These are phyloP conservation scores for Orthosia cruda DNA, from an alignment of 2,888 invertebrate species.

Conservation along the genomic window DNA sequence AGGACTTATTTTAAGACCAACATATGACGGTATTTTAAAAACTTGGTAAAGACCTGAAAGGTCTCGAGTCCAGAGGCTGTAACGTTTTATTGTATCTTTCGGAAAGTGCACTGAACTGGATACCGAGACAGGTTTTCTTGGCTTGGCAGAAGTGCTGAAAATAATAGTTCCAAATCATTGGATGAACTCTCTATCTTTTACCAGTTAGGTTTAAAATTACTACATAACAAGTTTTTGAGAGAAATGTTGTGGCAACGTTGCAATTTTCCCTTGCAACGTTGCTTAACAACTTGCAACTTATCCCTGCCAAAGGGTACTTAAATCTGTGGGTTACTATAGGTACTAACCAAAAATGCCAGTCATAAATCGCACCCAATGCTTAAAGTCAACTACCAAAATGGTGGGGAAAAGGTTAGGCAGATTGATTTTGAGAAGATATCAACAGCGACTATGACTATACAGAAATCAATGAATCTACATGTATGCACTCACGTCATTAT, in stretches of 20 bases:
- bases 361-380: too few relatives aligned
- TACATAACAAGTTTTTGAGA: too few relatives aligned
- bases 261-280: too few relatives aligned
- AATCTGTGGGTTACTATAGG: too few relatives aligned
- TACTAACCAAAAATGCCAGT: too few relatives aligned
- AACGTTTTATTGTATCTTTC: conserved; percentile 70
- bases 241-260: too few relatives aligned
- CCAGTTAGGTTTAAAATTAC: background rate
- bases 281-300: too few relatives aligned
- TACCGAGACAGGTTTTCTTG: conserved; percentile 67
- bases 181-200: background rate
- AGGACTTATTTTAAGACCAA: conserved; percentile 8
- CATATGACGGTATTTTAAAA: conserved; percentile 81
- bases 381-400: too few relatives aligned
- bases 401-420: too few relatives aligned
- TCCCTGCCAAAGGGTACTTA: too few relatives aligned
- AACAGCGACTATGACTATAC: background rate
- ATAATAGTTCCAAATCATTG: background rate
- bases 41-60: conserved; percentile 82
- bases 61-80: conserved; percentile 82
- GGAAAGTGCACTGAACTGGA: conserved; percentile 60
- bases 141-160: conserved; percentile 69
- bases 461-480: too few relatives aligned
- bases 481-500: conserved; percentile 71
- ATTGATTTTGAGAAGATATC: background rate